Evolutionary conservation across 2,113 vertebrate species (phyloP).

Genomic region (Triplophysa siluroides): DNA sequence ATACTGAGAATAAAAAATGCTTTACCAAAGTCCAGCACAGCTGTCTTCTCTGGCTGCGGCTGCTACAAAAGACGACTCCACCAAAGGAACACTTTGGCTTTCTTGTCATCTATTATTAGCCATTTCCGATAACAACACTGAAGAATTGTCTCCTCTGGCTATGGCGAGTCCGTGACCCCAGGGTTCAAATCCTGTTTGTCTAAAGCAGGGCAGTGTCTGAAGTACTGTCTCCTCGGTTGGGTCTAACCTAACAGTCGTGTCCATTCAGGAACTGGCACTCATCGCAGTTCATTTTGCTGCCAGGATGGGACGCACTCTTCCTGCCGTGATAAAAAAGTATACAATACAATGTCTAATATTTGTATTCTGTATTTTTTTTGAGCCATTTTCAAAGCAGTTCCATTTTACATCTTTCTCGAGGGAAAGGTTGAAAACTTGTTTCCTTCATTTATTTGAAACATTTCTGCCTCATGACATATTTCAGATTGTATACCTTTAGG

Average conservation of each 20-base stretch:
- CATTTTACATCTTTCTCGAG: not conserved
- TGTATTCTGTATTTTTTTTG: not conserved
- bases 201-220: conserved; percentile 71
- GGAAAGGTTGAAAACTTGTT: not conserved
- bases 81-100: conserved; percentile 70
- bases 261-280: conserved; percentile 60
- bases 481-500: not conserved
- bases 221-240: conserved; percentile 53
- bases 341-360: conserved; percentile 33
- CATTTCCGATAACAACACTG: conserved; percentile 76
- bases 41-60: conserved; percentile 69
- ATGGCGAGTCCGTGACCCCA: conserved; percentile 73
- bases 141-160: conserved; percentile 77
- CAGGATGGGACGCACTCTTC: conserved; percentile 64
- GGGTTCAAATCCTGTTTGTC: conserved; percentile 78
- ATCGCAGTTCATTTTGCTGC: conserved; percentile 58
- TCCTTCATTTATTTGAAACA: not conserved
- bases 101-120: conserved; percentile 77
- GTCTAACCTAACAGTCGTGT: conserved; percentile 51
- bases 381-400: conserved; percentile 17
- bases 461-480: not conserved
- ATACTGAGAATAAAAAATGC: not conserved
- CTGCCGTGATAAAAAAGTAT: conserved; percentile 57
- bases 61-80: conserved; percentile 65
- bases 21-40: conserved; percentile 65